phyloP scores from a whole-genome alignment of 1,140 invertebrate genomes.

The Pachypsylla venusta region DNA sequence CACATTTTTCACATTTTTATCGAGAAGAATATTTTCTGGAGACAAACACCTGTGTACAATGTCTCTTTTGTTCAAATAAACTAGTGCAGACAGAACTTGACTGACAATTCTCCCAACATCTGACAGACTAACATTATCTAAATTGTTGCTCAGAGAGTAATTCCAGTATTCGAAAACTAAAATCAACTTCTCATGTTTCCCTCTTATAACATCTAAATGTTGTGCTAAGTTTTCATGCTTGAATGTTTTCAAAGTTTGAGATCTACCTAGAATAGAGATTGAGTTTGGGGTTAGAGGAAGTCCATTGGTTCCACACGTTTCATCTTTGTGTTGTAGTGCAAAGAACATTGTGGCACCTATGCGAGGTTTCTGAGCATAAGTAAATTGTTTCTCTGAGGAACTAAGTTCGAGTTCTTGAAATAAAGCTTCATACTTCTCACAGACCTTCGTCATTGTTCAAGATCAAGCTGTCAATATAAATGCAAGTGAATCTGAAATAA shows the following conservation, averaged over 20 bases:
- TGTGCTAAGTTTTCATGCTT: conserved; percentile 66
- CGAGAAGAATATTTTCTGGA: conserved; percentile 69
- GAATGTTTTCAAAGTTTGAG: conserved; percentile 67
- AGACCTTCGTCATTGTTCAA: neutral
- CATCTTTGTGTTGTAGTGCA: conserved; percentile 73
- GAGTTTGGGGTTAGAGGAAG: conserved; percentile 90
- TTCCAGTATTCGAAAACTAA: conserved; percentile 18
- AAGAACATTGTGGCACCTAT: conserved; percentile 79
- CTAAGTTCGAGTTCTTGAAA: neutral
- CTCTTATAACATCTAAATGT: conserved; percentile 80
- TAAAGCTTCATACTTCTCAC: conserved; percentile 5
- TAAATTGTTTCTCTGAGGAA: neutral
- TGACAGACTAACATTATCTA: conserved; percentile 29
- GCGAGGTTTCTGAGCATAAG: neutral
- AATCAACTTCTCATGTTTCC: conserved; percentile 71
- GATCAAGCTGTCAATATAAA: too few species aligned
- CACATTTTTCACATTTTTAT: conserved; percentile 44
- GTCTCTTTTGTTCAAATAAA: conserved; percentile 52
- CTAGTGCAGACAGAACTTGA: conserved; percentile 57
- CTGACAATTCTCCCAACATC: conserved; percentile 43
- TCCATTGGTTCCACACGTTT: conserved; percentile 89
- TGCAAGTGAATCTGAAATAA: too few species aligned
- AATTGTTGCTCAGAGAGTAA: neutral
- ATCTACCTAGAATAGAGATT: conserved; percentile 78
- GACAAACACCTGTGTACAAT: conserved; percentile 67